Percentiles rank a stretch among this genome's conserved stretches.
These are phyloP conservation scores for Arvicanthis niloticus DNA, from an alignment of 2,113 vertebrate genomes.

Conservation along the genomic window DNA sequence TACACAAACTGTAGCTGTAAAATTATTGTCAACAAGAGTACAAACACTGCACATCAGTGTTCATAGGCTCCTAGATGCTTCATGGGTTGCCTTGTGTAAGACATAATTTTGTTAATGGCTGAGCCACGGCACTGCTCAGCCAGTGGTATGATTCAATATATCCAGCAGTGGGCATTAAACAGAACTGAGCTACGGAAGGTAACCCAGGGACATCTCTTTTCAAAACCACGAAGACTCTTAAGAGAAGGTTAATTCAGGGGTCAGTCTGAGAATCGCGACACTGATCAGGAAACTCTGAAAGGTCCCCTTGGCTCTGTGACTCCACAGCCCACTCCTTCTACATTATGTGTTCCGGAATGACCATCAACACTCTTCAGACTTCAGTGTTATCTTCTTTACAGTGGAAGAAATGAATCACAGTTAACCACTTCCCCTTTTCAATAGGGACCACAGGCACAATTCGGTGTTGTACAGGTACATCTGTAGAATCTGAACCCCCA, in stretches of 20 bases:
- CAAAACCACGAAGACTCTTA: background rate
- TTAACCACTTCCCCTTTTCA: background rate
- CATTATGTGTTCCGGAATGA: background rate
- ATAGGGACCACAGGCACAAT: background rate
- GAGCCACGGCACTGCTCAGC: background rate
- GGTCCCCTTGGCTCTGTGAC: background rate
- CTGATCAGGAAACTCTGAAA: background rate
- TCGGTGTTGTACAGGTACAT: background rate
- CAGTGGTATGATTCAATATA: background rate
- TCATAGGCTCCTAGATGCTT: background rate
- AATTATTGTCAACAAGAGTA: constrained; percentile 20
- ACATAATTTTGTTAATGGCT: background rate
- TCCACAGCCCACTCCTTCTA: background rate
- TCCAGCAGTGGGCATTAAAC: background rate
- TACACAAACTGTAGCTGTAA: constrained; percentile 5
- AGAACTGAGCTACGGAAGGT: background rate
- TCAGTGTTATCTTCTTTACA: constrained; percentile 6
- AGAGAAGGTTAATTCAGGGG: background rate
- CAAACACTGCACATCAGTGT: background rate
- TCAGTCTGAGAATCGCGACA: background rate
- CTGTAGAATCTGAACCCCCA: background rate
- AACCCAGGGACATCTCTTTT: background rate
- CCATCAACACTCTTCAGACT: background rate
- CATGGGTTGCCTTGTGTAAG: background rate
- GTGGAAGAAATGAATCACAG: constrained; percentile 15